A percentile compares a stretch with the other conserved stretches of the same genome.
Evolutionary conservation across 2,113 vertebrate genomes (phyloP).

Genomic region (Ancistrus triradiatus): DNA sequence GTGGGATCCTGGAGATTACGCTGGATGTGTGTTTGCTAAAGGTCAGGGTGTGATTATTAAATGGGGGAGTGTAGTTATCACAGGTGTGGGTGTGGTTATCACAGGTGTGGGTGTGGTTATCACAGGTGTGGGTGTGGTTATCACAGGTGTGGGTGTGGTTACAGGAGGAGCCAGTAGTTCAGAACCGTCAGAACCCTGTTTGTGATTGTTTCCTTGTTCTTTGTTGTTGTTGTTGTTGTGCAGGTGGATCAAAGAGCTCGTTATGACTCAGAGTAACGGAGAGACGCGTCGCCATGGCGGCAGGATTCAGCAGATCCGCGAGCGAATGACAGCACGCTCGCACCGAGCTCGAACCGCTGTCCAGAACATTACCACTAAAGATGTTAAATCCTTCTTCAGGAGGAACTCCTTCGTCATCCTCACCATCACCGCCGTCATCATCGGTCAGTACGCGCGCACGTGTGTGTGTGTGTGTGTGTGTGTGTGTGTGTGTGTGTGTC

Average conservation of each 20-base stretch:
- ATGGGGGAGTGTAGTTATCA: not conserved
- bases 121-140: not conserved
- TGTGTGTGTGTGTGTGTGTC: not conserved
- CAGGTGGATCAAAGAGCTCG: not conserved
- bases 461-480: not conserved
- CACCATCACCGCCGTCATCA: slow-evolving; percentile 84
- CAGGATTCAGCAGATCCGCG: slow-evolving; percentile 79
- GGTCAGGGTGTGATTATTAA: no score
- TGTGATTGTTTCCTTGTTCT: not conserved
- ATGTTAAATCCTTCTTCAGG: slow-evolving; percentile 80
- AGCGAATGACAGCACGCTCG: slow-evolving; percentile 78
- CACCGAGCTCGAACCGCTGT: slow-evolving; percentile 80
- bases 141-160: no score
- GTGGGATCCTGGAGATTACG: no score
- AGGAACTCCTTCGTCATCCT: slow-evolving; percentile 92
- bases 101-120: not conserved
- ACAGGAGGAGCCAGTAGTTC: no score
- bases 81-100: not conserved
- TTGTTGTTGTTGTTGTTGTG: not conserved
- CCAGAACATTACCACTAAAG: slow-evolving; percentile 78
- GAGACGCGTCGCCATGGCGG: slow-evolving; percentile 73
- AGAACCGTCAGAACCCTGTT: no score
- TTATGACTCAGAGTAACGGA: slow-evolving; percentile 83
- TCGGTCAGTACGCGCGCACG: slow-evolving; percentile 75
- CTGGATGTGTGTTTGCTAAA: no score